Percentiles rank a stretch among this genome's conserved stretches.
These are phyloP conservation scores for Porites lobata DNA, from an alignment of 92 coral and sea anemone species.

Conservation along the genomic window DNA sequence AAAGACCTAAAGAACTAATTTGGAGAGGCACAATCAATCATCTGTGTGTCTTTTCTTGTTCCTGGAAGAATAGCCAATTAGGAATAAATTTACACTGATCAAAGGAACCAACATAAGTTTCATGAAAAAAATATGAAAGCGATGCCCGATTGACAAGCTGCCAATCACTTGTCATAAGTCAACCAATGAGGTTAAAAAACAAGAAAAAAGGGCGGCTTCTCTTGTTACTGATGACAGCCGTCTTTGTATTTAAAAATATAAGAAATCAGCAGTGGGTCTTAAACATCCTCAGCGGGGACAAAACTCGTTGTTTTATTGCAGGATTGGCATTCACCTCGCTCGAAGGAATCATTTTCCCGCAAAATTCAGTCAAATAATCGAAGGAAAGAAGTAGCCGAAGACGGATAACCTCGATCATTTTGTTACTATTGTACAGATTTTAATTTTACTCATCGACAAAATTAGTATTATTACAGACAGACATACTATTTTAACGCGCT, in stretches of 20 bases:
- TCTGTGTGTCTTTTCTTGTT: not conserved
- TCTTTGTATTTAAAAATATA: constrained; percentile 15
- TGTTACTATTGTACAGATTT: constrained; percentile 44
- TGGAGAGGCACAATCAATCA: not conserved
- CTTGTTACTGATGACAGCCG: not conserved
- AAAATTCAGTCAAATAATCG: not conserved
- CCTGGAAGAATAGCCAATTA: not conserved
- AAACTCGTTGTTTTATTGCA: not conserved
- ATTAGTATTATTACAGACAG: constrained; percentile 1
- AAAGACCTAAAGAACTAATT: not conserved
- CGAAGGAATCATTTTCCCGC: not conserved
- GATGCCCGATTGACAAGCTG: not conserved
- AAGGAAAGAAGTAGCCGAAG: not conserved
- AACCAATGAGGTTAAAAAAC: constrained; percentile 19
- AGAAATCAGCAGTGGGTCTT: constrained; percentile 1
- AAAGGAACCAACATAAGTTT: not conserved
- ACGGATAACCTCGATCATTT: not conserved
- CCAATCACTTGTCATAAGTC: not conserved
- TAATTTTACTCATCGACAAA: not conserved
- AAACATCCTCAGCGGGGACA: constrained; percentile 27
- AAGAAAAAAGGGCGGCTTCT: not conserved
- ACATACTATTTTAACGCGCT: constrained; percentile 5
- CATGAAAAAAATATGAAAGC: not conserved
- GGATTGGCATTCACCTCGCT: not conserved
- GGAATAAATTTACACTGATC: not conserved